Evolutionary conservation across 2,797 vertebrate genomes (phyloP), one percentile per base, ranked within the genome.

Genomic region (Enteromius paludinosus): DNA sequence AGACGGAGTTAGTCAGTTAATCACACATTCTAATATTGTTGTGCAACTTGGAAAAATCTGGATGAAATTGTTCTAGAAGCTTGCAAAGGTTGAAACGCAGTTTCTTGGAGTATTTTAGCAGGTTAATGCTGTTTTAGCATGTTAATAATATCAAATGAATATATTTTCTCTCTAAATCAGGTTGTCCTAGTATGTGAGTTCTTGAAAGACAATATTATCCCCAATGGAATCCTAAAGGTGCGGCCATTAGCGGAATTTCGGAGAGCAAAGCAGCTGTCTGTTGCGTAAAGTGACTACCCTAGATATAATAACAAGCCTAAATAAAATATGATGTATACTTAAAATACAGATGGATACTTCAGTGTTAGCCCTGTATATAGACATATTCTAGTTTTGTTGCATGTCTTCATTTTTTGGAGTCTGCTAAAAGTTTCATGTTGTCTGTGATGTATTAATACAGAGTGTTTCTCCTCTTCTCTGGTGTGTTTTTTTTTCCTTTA

Each of bases 1-100:
- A 76, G 38, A 62, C n/a, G 7, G n/a, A 74, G 52, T 74, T 73
- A 73, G 71, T 54, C 30, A 54, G 71, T 73, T 56, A 38, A 73
- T 73, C 49, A 73, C 20, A 38, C 14, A 56, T 56, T 74, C 71
- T 23, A 20, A 56, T 74, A 74, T 74, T 56, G 64, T 65, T 65
- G 71, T 74, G 47, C 20, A 56, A 35, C 49, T 54, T 3, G 35
- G 45, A 35, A 54, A 20, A 54, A 74, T 74, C 10, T 74, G 72
- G 33, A 41, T 25, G 33, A 25, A 59, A 74, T 56, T 59, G 72
- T 59, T 74, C 72, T 56, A 33, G 20, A 56, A 59, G 33, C 12
- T 23, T 1, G 11, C 12, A 35, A 49, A 28, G 9, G 43, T 30
- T 72, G 49, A 59, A 74, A 41, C 25, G 52, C 20, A 35, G 12